These are phyloP conservation scores for Agapornis canus DNA, from an alignment of 2,797 vertebrate genomes.

Conservation along the genomic window DNA sequence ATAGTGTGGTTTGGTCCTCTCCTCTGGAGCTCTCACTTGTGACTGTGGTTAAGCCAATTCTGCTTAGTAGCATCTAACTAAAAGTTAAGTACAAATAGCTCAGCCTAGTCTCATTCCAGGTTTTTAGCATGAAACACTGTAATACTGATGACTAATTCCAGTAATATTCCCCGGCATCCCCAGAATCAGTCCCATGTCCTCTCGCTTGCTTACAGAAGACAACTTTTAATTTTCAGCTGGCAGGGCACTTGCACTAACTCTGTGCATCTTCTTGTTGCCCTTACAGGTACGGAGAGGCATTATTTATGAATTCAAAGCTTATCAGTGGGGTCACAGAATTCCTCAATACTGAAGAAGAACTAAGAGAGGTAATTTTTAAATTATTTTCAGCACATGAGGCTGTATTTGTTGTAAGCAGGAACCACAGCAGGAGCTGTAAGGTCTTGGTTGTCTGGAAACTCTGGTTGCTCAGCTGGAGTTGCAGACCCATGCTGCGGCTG, in stretches of 20 bases:
- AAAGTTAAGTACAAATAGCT: not conserved
- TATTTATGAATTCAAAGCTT: constrained; percentile 98
- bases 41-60: not conserved
- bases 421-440: not conserved
- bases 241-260: not conserved
- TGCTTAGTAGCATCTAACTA: not conserved
- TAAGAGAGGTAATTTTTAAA: constrained; percentile 87
- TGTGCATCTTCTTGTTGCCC: constrained; percentile 11
- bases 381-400: not conserved
- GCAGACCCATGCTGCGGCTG: not conserved
- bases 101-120: not conserved
- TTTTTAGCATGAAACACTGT: not conserved
- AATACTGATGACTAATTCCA: not conserved
- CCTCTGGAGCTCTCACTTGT: not conserved
- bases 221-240: not conserved
- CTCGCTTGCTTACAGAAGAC: not conserved
- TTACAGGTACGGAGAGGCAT: constrained; percentile 91
- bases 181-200: not conserved
- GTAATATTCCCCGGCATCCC: not conserved
- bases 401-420: not conserved
- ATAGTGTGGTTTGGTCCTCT: not conserved
- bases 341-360: constrained; percentile 91
- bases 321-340: constrained; percentile 97
- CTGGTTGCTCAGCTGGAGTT: not conserved
- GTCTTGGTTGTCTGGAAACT: not conserved